Conservation (phyloP, 2,113 vertebrate species). For the Elgaria multicarinata region DNA sequence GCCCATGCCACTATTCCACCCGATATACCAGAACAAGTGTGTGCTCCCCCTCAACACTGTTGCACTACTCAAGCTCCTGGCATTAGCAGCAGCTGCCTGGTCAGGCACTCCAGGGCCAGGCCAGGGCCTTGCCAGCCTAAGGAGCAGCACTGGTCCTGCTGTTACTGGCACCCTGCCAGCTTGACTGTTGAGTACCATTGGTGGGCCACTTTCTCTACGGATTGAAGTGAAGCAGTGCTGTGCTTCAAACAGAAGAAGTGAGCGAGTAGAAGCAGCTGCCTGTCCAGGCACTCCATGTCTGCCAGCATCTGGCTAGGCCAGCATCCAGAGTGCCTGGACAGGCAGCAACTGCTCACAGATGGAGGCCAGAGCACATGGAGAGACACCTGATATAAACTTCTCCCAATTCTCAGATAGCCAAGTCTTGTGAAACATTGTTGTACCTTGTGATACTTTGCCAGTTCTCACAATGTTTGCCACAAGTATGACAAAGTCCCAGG, state of each 20-base stretch:
- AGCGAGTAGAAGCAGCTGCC: background rate
- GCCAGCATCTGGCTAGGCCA: background rate
- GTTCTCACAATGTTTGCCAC: background rate
- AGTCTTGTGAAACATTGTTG: background rate
- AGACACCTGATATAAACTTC: background rate
- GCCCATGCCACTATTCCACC: background rate
- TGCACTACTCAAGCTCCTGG: background rate
- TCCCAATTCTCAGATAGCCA: background rate
- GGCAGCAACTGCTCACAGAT: background rate
- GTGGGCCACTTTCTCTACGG: background rate
- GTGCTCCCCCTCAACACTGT: background rate
- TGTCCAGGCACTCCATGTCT: background rate
- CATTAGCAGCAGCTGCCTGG: background rate
- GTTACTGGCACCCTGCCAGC: background rate
- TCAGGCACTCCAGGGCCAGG: background rate
- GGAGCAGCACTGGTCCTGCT: background rate
- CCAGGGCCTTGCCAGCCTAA: background rate
- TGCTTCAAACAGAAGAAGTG: background rate
- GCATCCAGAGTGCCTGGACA: background rate
- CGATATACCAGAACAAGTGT: no score
- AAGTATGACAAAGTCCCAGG: background rate
- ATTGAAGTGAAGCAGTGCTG: background rate
- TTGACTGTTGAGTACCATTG: background rate
- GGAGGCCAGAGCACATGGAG: background rate
- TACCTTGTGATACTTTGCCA: background rate